Evolutionary conservation across 1,140 invertebrate genomes (phyloP).

Genomic region (Dinothrombium tinctorium): DNA sequence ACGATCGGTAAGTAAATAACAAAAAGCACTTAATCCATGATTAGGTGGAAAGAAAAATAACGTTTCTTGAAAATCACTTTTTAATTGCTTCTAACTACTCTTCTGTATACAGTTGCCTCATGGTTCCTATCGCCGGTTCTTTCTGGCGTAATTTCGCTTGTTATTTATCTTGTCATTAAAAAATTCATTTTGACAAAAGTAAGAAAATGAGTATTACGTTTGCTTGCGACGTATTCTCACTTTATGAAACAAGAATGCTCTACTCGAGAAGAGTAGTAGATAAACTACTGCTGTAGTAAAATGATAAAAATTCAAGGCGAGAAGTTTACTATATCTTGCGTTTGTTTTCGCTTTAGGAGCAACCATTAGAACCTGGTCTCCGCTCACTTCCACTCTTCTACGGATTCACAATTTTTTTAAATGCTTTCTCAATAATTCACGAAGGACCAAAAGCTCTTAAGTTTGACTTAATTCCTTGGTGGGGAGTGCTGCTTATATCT

Average conservation of each 20-base stretch:
- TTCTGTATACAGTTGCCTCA: constrained; percentile 38
- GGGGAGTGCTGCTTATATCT: constrained; percentile 49
- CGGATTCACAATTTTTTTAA: constrained; percentile 66
- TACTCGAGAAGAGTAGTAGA: too few relatives aligned
- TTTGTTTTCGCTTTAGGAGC: too few relatives aligned
- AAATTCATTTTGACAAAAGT: constrained; percentile 50
- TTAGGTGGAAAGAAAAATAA: too few relatives aligned
- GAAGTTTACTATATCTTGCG: too few relatives aligned
- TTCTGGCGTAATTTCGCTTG: constrained; percentile 65
- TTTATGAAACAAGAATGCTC: too few relatives aligned
- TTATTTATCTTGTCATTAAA: constrained; percentile 54
- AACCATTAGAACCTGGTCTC: constrained; percentile 63
- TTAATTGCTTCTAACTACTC: background rate
- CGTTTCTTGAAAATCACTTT: background rate
- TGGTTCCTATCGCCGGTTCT: constrained; percentile 92
- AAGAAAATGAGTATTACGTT: too few relatives aligned
- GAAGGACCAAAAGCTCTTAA: constrained; percentile 41
- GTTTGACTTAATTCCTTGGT: constrained; percentile 50
- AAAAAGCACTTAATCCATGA: too few relatives aligned
- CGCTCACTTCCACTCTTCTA: constrained; percentile 71
- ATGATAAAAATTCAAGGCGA: too few relatives aligned
- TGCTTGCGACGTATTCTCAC: too few relatives aligned
- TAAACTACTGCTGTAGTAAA: too few relatives aligned
- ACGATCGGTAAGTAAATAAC: too few relatives aligned
- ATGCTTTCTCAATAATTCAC: constrained; percentile 72